phyloP scores from a whole-genome alignment of 2,888 invertebrate species.

The Lasioglossum malachurum region DNA sequence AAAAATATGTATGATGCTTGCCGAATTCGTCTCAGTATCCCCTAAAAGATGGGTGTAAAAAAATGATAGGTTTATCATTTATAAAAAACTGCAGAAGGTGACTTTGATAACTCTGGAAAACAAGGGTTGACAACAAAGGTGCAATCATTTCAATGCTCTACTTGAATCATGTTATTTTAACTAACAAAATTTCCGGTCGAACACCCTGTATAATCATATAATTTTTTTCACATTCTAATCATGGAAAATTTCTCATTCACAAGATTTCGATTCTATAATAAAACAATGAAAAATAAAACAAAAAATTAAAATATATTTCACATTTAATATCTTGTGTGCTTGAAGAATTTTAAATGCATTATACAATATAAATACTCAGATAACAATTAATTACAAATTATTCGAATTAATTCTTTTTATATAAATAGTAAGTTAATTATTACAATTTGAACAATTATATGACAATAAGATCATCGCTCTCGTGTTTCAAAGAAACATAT shows the following conservation, averaged over 20 bases:
- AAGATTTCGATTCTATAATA: not conserved
- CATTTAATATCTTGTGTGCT: not conserved
- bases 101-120: too few species aligned
- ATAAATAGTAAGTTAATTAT: conserved; percentile 16
- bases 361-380: not conserved
- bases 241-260: not conserved
- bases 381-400: conserved; percentile 3
- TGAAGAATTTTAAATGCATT: not conserved
- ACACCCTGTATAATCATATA: not conserved
- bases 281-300: not conserved
- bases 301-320: not conserved
- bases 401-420: conserved; percentile 17
- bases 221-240: not conserved
- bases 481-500: not conserved
- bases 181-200: too few species aligned
- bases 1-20: too few species aligned
- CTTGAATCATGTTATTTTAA: too few species aligned
- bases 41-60: too few species aligned
- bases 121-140: too few species aligned
- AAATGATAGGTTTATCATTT: too few species aligned
- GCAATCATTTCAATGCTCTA: too few species aligned
- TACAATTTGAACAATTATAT: conserved; percentile 2
- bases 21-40: too few species aligned
- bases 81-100: too few species aligned
- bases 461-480: conserved; percentile 14